Conservation (phyloP, 2,113 vertebrate genomes). For the Ascaphus truei region DNA sequence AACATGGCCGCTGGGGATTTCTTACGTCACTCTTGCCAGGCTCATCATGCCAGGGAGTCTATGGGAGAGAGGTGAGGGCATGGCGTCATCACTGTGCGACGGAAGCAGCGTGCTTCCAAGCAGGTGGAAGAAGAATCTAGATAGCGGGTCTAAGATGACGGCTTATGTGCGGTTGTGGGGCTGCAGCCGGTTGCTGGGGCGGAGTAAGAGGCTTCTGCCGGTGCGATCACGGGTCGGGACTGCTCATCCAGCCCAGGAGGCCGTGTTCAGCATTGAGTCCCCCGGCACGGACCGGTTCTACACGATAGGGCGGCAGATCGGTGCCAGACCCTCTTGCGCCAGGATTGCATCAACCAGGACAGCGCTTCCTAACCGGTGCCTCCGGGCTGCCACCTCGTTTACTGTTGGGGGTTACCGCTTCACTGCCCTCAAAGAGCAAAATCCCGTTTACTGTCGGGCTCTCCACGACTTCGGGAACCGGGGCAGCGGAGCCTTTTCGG, state of each 20-base stretch:
- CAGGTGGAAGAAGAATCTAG: no score
- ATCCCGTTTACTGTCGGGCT: constrained; percentile 18
- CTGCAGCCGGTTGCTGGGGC: background rate
- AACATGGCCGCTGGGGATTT: background rate
- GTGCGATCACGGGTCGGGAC: background rate
- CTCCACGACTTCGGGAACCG: constrained; percentile 49
- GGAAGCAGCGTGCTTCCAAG: constrained; percentile 18
- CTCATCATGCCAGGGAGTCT: background rate
- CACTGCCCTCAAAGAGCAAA: background rate
- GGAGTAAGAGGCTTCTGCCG: no score
- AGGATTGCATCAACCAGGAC: background rate
- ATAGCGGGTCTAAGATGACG: background rate
- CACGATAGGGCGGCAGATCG: background rate
- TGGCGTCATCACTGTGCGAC: background rate
- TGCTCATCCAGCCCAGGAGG: background rate
- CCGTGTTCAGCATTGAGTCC: background rate
- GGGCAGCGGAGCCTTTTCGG: constrained; percentile 52
- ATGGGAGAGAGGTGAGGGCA: background rate
- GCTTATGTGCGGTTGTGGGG: background rate
- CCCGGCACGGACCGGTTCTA: background rate
- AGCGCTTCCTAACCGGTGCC: background rate
- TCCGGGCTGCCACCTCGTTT: background rate
- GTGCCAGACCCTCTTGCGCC: background rate
- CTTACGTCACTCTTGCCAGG: no score
- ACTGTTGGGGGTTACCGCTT: constrained; percentile 36